Evolutionary conservation across 30 jellyfish, hydroid and myxozoan genomes (phyloP).

Genomic region (Euphysa ruthae): DNA sequence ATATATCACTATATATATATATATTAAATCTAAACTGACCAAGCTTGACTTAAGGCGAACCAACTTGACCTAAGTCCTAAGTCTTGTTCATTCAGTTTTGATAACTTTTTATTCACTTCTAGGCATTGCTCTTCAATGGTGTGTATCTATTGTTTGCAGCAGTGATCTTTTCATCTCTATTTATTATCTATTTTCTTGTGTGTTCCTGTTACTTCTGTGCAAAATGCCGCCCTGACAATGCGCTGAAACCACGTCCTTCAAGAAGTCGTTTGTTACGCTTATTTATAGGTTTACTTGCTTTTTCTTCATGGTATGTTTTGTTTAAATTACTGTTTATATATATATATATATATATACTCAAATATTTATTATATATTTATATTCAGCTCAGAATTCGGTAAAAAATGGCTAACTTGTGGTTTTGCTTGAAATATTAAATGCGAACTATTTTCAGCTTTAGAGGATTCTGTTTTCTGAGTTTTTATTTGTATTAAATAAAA

Average conservation of each 20-base stretch:
- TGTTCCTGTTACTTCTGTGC: slow-evolving; percentile 89
- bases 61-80: too few relatives aligned
- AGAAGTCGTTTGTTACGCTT: slow-evolving; percentile 69
- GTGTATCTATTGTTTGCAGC: slow-evolving; percentile 49
- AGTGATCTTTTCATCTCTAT: slow-evolving; percentile 36
- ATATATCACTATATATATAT: too few relatives aligned
- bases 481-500: too few relatives aligned
- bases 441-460: too few relatives aligned
- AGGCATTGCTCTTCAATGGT: slow-evolving; percentile 94
- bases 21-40: too few relatives aligned
- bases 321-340: not conserved
- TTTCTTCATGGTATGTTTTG: slow-evolving; percentile 61
- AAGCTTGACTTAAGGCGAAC: too few relatives aligned
- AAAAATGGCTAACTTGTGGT: not conserved
- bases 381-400: too few relatives aligned
- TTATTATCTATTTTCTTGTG: slow-evolving; percentile 53
- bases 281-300: slow-evolving; percentile 56
- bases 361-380: not conserved
- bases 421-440: too few relatives aligned
- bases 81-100: too few relatives aligned
- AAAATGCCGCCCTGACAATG: slow-evolving; percentile 67
- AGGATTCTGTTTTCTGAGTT: too few relatives aligned
- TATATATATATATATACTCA: not conserved
- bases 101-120: slow-evolving; percentile 1
- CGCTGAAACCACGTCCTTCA: slow-evolving; percentile 70